A percentile compares a stretch with the other conserved stretches of the same genome.
phyloP scores from a whole-genome alignment of 2,888 invertebrate species.

The Drosophila buzzatii region DNA sequence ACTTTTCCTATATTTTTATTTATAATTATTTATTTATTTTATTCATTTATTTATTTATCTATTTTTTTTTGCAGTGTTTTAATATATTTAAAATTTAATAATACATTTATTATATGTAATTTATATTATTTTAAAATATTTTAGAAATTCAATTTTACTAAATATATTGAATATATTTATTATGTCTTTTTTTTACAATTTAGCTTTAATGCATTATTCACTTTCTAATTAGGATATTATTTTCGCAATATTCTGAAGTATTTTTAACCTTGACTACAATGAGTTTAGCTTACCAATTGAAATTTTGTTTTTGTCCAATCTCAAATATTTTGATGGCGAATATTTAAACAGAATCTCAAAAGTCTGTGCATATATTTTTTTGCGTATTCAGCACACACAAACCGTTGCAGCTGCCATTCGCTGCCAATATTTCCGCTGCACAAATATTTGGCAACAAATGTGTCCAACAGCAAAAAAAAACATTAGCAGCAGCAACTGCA shows the following conservation, averaged over 20 bases:
- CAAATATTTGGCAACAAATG: slow-evolving; percentile 67
- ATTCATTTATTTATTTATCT: too few species aligned
- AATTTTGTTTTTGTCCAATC: slow-evolving; percentile 7
- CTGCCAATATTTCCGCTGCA: slow-evolving; percentile 58
- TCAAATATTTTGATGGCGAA: slow-evolving; percentile 3
- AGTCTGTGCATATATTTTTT: slow-evolving; percentile 16
- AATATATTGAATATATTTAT: too few species aligned
- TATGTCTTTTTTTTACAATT: too few species aligned
- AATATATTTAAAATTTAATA: too few species aligned
- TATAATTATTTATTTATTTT: too few species aligned
- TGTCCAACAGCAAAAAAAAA: slow-evolving; percentile 34
- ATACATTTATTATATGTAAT: too few species aligned
- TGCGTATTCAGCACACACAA: slow-evolving; percentile 28
- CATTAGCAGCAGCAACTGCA: not conserved
- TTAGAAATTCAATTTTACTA: too few species aligned
- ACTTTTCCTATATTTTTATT: too few species aligned
- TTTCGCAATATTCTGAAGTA: slow-evolving; percentile 7
- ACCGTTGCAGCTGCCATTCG: slow-evolving; percentile 21
- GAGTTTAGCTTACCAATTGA: slow-evolving; percentile 17
- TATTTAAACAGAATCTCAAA: slow-evolving; percentile 6
- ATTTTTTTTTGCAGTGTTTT: too few species aligned
- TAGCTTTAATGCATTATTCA: not conserved
- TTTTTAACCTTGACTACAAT: slow-evolving; percentile 30
- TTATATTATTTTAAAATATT: too few species aligned
- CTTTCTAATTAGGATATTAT: not conserved